phyloP scores from a whole-genome alignment of 2,113 vertebrate species.

The Hassar affinis region DNA sequence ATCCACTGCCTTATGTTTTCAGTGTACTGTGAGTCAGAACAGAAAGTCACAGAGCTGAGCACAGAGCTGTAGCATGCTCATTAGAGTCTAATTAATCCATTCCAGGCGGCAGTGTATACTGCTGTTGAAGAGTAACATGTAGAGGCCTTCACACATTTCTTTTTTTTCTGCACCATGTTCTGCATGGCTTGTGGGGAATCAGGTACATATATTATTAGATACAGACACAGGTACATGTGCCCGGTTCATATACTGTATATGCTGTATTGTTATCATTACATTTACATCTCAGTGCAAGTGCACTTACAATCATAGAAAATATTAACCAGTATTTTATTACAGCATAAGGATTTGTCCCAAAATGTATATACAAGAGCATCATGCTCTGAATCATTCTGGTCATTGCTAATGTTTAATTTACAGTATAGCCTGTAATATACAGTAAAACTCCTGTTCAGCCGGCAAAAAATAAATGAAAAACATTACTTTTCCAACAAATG shows the following conservation, averaged over 20 bases:
- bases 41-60: slow-evolving; percentile 51
- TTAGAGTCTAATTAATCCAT: slow-evolving; percentile 66
- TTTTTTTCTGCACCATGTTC: background rate
- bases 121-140: slow-evolving; percentile 53
- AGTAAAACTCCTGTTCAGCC: too few species aligned
- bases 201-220: slow-evolving; percentile 37
- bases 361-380: background rate
- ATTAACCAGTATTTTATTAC: background rate
- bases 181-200: slow-evolving; percentile 37
- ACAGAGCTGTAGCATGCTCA: slow-evolving; percentile 50
- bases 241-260: slow-evolving; percentile 17
- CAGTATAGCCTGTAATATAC: too few species aligned
- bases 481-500: background rate
- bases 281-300: too few species aligned
- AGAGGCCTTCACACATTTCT: slow-evolving; percentile 44
- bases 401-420: background rate
- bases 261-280: background rate
- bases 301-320: background rate
- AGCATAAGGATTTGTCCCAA: background rate
- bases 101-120: slow-evolving; percentile 56
- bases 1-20: slow-evolving; percentile 40
- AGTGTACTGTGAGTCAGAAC: slow-evolving; percentile 56
- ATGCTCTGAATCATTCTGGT: background rate
- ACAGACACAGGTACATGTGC: slow-evolving; percentile 23
- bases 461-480: background rate